Evolutionary conservation across 2,888 invertebrate species (phyloP).

Genomic region (Tineola bisselliella): DNA sequence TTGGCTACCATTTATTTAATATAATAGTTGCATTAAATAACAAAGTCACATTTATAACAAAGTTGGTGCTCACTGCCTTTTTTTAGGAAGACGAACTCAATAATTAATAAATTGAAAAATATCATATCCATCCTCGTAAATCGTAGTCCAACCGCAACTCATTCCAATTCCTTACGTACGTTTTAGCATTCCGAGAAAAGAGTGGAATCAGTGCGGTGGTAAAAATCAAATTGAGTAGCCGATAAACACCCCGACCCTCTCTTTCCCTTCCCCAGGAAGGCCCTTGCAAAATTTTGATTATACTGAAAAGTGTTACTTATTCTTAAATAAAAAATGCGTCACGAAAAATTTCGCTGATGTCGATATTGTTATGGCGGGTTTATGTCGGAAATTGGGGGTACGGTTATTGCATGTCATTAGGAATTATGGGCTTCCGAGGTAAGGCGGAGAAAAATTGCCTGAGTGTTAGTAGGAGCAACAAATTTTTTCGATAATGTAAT

Average conservation of each 20-base stretch:
- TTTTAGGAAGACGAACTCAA: too few species aligned
- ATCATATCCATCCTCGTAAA: not conserved
- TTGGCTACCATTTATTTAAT: too few species aligned
- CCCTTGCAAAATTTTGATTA: slow-evolving; percentile 59
- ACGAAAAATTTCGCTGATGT: slow-evolving; percentile 61
- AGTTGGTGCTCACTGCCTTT: too few species aligned
- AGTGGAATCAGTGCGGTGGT: slow-evolving; percentile 55
- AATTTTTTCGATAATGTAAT: slow-evolving; percentile 61
- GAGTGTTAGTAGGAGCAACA: slow-evolving; percentile 42
- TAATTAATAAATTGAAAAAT: not conserved
- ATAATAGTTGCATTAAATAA: too few species aligned
- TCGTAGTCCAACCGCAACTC: slow-evolving; percentile 19
- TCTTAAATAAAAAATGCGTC: slow-evolving; percentile 56
- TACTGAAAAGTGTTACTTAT: slow-evolving; percentile 63
- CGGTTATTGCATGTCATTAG: slow-evolving; percentile 69
- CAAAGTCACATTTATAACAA: too few species aligned
- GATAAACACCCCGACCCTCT: slow-evolving; percentile 44
- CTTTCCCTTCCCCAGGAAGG: slow-evolving; percentile 25
- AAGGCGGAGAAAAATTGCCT: slow-evolving; percentile 45
- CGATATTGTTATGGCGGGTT: slow-evolving; percentile 69
- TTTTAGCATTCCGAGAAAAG: slow-evolving; percentile 39
- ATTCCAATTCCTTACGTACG: slow-evolving; percentile 37
- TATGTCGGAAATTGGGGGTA: slow-evolving; percentile 67
- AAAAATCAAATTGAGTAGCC: slow-evolving; percentile 65
- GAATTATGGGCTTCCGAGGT: slow-evolving; percentile 65